Evolutionary conservation across 2,888 invertebrate species (phyloP), one percentile per base, ranked within the genome.

Genomic region (Iphiclides podalirius): DNA sequence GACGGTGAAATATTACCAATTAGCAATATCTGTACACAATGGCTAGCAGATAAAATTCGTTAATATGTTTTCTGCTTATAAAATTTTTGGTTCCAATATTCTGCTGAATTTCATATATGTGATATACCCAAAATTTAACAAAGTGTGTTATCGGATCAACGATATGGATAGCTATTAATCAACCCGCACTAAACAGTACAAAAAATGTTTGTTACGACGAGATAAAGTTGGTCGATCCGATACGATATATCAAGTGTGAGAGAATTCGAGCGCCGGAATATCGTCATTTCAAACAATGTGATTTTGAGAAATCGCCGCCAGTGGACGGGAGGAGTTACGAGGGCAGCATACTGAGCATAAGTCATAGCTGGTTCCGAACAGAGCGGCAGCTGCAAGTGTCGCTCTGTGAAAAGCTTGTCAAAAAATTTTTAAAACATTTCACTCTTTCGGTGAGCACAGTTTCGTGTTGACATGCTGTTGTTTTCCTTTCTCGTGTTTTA

Each of bases 231-330:
- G 26, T 26, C 12, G 16, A 35, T 40, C 14, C 15, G 4, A 17
- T 26, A 26, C 26, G 13, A 41, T 41, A 41, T 41, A 28, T 47
- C 40, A 35, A 12, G 1, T 11, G 35, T 11, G 9, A 26, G 33
- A 15, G 35, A 36, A 40, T 26, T 35, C 4, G 9, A 40, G 16
- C 16, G 7, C 8, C 36, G 40, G 35, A 41, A 41, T 28, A 47
- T 41, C 33, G 33, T 33, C 31, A n/a, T 37, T 42, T 48, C 48
- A 37, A 42, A 42, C 42, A 48, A 42, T 42, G 13, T 31, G 31
- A 42, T 48, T 14, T 42, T 42, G 37, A 48, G 36, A 42, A 48
- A 38, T 37, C 36, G 47, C 31, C 40, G 47, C 40, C 26, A 15
- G 17, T 47, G 28, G 41, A 40, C 16, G 28, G 26, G 8, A 2